Conservation (phyloP, 1,140 invertebrate genomes). For the Lerema accius region DNA sequence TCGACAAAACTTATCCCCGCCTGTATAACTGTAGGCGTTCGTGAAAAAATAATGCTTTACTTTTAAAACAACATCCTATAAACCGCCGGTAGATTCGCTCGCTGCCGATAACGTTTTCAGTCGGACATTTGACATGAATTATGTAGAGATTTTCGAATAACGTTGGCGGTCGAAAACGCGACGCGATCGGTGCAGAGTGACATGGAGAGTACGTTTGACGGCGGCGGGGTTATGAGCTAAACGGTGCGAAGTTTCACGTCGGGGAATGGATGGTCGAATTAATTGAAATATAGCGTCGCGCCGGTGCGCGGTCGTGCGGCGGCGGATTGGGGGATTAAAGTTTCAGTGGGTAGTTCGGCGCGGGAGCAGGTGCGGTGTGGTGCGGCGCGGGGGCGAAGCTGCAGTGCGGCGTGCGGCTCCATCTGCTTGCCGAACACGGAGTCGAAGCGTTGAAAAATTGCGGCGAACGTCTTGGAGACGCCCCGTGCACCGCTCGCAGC, state of each 20-base stretch:
- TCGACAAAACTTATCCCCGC: conserved; percentile 50
- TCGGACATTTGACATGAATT: conserved; percentile 22
- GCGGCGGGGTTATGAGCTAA: conserved; percentile 55
- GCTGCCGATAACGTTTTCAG: conserved; percentile 14
- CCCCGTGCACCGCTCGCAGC: conserved; percentile 58
- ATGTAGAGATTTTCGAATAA: conserved; percentile 37
- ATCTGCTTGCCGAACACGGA: conserved; percentile 72
- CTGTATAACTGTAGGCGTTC: conserved; percentile 39
- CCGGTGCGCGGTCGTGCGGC: conserved; percentile 64
- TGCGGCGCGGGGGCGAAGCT: conserved; percentile 41
- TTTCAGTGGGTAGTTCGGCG: conserved; percentile 61
- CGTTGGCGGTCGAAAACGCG: conserved; percentile 30
- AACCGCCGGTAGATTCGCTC: conserved; percentile 26
- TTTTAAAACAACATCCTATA: conserved; percentile 62
- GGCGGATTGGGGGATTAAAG: conserved; percentile 73
- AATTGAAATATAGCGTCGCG: conserved; percentile 78
- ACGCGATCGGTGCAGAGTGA: conserved; percentile 31
- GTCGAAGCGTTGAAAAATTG: conserved; percentile 78
- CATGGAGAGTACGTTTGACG: conserved; percentile 47
- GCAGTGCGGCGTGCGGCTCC: conserved; percentile 50
- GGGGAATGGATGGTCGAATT: conserved; percentile 72
- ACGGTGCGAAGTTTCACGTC: conserved; percentile 58
- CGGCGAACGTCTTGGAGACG: conserved; percentile 69
- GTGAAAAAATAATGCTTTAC: conserved; percentile 48
- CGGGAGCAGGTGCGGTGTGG: conserved; percentile 57